Evolutionary conservation across 2,888 invertebrate genomes (phyloP).

Genomic region (Pterostichus madidus): DNA sequence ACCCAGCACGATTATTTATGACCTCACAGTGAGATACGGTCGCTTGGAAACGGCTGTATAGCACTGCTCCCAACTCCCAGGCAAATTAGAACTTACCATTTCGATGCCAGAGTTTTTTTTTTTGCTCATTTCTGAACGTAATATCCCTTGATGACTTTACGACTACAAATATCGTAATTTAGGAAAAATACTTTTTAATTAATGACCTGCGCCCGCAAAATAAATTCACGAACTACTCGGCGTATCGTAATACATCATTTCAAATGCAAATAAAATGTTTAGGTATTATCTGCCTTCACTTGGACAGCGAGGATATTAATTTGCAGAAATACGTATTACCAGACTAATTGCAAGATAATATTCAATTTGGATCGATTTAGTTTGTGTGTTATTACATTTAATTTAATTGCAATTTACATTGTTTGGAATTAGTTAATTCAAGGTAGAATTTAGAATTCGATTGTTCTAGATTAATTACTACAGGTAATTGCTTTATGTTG

Average conservation of each 20-base stretch:
- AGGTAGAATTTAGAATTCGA: conserved; percentile 47
- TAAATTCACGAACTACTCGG: conserved; percentile 14
- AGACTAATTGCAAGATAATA: conserved; percentile 52
- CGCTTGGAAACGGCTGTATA: conserved; percentile 23
- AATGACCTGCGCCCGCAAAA: conserved; percentile 15
- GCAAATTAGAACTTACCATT: conserved; percentile 57
- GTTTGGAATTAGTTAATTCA: conserved; percentile 41
- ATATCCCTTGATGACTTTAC: conserved; percentile 51
- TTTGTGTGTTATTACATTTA: conserved; percentile 35
- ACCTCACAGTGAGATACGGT: conserved; percentile 19
- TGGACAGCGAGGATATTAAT: conserved; percentile 2
- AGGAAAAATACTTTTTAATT: conserved; percentile 51
- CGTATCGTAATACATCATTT: conserved; percentile 21
- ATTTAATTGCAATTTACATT: conserved; percentile 55
- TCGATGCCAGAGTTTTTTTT: conserved; percentile 27
- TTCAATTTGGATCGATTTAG: conserved; percentile 50
- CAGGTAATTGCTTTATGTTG: conserved; percentile 45
- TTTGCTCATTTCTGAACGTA: conserved; percentile 38
- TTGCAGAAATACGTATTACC: conserved; percentile 28
- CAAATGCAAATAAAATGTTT: conserved; percentile 33
- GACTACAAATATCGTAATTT: conserved; percentile 45
- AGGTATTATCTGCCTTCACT: conserved; percentile 21
- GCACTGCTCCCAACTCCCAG: conserved; percentile 12
- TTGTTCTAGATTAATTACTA: conserved; percentile 47
- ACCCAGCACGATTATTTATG: conserved; percentile 59